Percentiles rank a stretch among this genome's conserved stretches.
Evolutionary conservation across 2,797 vertebrate genomes (phyloP).

Genomic region (Paedocypris micromegethes): DNA sequence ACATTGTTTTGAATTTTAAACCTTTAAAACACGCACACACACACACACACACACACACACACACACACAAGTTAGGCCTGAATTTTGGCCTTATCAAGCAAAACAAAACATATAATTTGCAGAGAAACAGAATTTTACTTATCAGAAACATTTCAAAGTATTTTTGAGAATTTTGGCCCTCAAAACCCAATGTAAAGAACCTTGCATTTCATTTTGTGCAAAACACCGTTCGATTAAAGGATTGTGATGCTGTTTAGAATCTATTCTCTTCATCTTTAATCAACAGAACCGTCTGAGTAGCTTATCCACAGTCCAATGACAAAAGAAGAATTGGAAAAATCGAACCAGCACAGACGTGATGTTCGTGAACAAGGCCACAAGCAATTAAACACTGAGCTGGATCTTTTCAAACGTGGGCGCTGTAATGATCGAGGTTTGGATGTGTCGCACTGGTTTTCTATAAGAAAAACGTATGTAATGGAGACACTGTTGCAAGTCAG

Average conservation of each 20-base stretch:
- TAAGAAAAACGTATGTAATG: conserved; percentile 27
- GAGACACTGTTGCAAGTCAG: conserved; percentile 22
- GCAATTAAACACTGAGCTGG: conserved; percentile 35
- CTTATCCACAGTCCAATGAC: conserved; percentile 17
- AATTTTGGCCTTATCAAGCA: too few relatives aligned
- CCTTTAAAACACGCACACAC: too few relatives aligned
- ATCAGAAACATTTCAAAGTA: too few relatives aligned
- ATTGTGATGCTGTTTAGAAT: conserved; percentile 3
- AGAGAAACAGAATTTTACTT: too few relatives aligned
- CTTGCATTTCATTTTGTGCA: conserved; percentile 20
- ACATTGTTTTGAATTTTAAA: too few relatives aligned
- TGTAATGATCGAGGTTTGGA: conserved; percentile 35
- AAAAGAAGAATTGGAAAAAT: background rate
- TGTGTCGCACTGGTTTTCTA: conserved; percentile 34
- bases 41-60: too few relatives aligned
- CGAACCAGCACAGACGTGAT: conserved; percentile 29
- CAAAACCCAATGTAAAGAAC: too few relatives aligned
- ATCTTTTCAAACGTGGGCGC: conserved; percentile 24
- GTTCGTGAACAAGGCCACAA: conserved; percentile 23
- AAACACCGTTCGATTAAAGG: background rate
- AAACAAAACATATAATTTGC: too few relatives aligned
- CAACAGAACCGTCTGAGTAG: conserved; percentile 39
- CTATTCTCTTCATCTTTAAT: conserved; percentile 31
- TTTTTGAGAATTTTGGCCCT: too few relatives aligned
- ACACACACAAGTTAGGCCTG: too few relatives aligned